These are phyloP conservation scores for Marronus borbonicus DNA, from an alignment of 2,888 invertebrate genomes.

Conservation along the genomic window DNA sequence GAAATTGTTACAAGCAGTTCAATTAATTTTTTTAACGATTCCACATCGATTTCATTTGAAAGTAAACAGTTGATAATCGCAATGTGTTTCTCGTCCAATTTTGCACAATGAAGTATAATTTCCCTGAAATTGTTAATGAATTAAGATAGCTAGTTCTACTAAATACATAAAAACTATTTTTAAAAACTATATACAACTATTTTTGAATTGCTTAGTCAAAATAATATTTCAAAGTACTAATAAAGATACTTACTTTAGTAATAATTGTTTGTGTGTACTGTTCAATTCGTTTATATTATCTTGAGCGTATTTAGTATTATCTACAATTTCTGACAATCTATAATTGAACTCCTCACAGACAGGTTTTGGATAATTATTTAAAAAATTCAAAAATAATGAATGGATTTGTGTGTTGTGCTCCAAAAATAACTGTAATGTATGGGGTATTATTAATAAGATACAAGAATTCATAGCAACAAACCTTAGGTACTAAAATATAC, in stretches of 20 bases:
- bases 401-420: constrained; percentile 30
- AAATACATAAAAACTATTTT: background rate
- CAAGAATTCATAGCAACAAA: background rate
- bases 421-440: constrained; percentile 15
- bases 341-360: background rate
- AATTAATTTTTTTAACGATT: constrained; percentile 33
- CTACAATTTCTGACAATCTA: background rate
- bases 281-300: constrained; percentile 9
- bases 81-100: constrained; percentile 5
- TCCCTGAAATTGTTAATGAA: constrained; percentile 17
- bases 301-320: constrained; percentile 8
- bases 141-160: no score
- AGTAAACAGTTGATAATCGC: constrained; percentile 23
- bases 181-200: background rate
- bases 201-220: background rate
- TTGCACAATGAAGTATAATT: background rate
- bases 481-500: constrained; percentile 27
- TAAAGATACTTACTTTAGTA: constrained; percentile 17
- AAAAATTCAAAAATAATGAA: constrained; percentile 14
- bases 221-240: background rate
- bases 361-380: constrained; percentile 16
- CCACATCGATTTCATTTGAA: constrained; percentile 25
- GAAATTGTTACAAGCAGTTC: constrained; percentile 23
- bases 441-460: background rate
- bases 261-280: background rate